These are phyloP conservation scores for Dascyllus trimaculatus DNA, from an alignment of 2,113 vertebrate species.

Conservation along the genomic window DNA sequence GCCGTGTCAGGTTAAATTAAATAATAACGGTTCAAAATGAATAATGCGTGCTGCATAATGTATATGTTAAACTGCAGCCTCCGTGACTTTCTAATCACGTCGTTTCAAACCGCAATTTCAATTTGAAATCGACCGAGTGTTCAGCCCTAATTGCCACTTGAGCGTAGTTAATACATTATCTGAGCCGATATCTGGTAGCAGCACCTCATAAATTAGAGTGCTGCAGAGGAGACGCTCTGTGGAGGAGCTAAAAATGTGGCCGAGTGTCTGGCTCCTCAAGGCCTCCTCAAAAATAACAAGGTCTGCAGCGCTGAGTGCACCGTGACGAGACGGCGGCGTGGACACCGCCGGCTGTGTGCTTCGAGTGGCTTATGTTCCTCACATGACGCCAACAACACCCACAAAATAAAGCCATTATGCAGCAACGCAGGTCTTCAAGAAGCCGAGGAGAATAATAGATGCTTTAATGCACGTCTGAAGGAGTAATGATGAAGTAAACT, in stretches of 20 bases:
- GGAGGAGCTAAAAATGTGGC: slow-evolving; percentile 18
- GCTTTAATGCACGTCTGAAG: neutral
- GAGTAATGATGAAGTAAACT: slow-evolving; percentile 6
- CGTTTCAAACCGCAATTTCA: too few relatives aligned
- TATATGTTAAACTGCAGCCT: too few relatives aligned
- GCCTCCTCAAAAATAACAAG: slow-evolving; percentile 28
- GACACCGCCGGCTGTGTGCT: neutral
- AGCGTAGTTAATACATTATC: slow-evolving; percentile 1
- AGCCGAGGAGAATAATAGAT: neutral
- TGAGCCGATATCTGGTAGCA: neutral
- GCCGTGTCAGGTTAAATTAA: too few relatives aligned
- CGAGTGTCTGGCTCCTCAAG: slow-evolving; percentile 33
- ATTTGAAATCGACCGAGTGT: too few relatives aligned
- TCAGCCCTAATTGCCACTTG: neutral
- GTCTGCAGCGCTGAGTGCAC: neutral
- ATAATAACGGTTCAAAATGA: too few relatives aligned
- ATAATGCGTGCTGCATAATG: too few relatives aligned
- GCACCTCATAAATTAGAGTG: neutral
- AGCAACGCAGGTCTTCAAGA: neutral
- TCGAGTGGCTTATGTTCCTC: slow-evolving; percentile 13
- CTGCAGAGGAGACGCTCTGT: neutral
- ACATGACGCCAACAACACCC: slow-evolving; percentile 1
- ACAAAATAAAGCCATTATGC: slow-evolving; percentile 6
- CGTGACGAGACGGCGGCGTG: neutral
- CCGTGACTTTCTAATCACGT: too few relatives aligned